These are phyloP conservation scores for Ochotona princeps DNA, from an alignment of 2,113 vertebrate species.

Conservation along the genomic window DNA sequence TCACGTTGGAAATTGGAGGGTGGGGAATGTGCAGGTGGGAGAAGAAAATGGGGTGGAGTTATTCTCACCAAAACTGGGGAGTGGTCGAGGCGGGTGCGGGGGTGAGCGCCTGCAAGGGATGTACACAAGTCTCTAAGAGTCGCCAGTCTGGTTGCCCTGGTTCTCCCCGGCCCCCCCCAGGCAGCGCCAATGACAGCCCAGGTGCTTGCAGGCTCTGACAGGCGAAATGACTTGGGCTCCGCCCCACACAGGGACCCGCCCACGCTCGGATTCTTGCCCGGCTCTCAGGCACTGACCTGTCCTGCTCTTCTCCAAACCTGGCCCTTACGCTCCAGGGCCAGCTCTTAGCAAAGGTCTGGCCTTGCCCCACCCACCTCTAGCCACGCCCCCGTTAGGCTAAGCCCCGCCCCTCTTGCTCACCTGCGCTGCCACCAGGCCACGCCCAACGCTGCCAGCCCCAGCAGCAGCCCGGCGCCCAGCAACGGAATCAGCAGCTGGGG, in stretches of 20 bases:
- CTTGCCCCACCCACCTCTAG: fast-evolving
- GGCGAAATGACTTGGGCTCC: background rate
- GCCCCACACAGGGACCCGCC: background rate
- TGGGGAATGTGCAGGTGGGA: background rate
- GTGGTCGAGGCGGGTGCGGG: background rate
- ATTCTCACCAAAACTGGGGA: constrained; percentile 71
- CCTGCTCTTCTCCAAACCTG: background rate
- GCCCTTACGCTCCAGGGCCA: too few species aligned
- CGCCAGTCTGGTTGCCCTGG: background rate
- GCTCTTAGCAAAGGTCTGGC: background rate
- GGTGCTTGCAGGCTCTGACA: background rate
- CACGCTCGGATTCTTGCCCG: background rate
- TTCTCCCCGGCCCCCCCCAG: background rate
- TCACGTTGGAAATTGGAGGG: background rate
- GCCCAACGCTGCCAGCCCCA: constrained; percentile 52
- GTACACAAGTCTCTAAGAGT: background rate
- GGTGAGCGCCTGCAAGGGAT: constrained; percentile 46
- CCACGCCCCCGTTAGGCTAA: background rate
- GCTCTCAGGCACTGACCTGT: background rate
- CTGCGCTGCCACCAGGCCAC: constrained; percentile 61
- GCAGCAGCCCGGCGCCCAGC: constrained; percentile 8
- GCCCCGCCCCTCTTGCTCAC: constrained; percentile 54
- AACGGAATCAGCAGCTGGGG: constrained; percentile 56
- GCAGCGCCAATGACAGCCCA: background rate
- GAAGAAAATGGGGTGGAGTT: background rate